Evolutionary conservation across 2,888 invertebrate species (phyloP).

Genomic region (Pyrocoelia pectoralis): DNA sequence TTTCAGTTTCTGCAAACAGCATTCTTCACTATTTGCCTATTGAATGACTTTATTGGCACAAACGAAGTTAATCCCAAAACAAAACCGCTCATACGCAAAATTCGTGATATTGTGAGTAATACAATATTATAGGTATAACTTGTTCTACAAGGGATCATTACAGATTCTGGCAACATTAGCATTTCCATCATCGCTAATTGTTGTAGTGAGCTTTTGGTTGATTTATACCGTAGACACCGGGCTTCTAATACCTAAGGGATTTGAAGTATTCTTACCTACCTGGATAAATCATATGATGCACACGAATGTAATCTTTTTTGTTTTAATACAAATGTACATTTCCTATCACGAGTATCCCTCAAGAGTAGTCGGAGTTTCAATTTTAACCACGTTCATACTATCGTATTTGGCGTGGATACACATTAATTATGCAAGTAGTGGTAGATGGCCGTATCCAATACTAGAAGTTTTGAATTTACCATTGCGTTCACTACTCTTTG

Average conservation of each 20-base stretch:
- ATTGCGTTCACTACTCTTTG: conserved; percentile 77
- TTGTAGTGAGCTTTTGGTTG: conserved; percentile 90
- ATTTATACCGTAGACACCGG: conserved; percentile 90
- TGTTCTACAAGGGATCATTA: conserved; percentile 19
- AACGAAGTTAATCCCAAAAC: conserved; percentile 72
- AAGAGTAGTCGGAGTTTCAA: conserved; percentile 69
- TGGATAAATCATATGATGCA: conserved; percentile 96
- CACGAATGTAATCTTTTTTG: conserved; percentile 84
- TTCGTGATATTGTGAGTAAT: conserved; percentile 63
- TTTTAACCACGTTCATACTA: conserved; percentile 71
- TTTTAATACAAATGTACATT: conserved; percentile 76
- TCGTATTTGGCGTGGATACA: conserved; percentile 83
- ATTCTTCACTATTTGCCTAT: conserved; percentile 78
- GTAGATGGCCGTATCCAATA: conserved; percentile 93
- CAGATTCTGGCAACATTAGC: conserved; percentile 67
- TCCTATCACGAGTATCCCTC: conserved; percentile 81
- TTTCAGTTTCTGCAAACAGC: conserved; percentile 66
- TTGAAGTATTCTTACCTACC: conserved; percentile 85
- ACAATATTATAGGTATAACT: not conserved
- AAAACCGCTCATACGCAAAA: conserved; percentile 71
- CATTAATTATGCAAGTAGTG: conserved; percentile 75
- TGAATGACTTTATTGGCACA: conserved; percentile 80
- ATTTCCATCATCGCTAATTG: conserved; percentile 84
- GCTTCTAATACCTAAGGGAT: conserved; percentile 83
- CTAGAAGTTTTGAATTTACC: conserved; percentile 79